Conservation (phyloP, 2,888 invertebrate genomes). For the Diploptera punctata region DNA sequence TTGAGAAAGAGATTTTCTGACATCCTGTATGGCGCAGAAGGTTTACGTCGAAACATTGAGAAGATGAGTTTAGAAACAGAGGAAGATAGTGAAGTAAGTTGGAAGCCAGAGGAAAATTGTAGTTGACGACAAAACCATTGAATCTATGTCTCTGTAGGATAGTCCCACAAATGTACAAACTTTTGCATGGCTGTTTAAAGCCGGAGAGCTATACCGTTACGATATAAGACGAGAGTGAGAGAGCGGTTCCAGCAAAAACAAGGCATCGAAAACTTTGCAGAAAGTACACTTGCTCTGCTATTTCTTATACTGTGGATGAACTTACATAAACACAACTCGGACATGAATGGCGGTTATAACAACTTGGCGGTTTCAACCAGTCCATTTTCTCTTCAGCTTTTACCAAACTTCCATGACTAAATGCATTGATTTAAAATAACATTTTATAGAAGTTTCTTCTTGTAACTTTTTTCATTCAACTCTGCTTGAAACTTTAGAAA, state of each 20-base stretch:
- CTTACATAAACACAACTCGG: no score
- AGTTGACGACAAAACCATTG: constrained; percentile 2
- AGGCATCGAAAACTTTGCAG: background rate
- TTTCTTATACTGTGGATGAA: no score
- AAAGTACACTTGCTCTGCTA: background rate
- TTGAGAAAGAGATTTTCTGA: no score
- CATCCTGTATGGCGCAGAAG: no score
- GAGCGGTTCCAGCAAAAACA: background rate
- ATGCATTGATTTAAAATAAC: background rate
- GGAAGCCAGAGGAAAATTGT: background rate
- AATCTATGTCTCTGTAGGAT: no score
- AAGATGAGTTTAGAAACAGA: no score
- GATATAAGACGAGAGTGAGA: no score
- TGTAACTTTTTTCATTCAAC: background rate
- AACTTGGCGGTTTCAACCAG: no score
- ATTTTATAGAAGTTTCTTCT: background rate
- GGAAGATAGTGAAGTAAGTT: background rate
- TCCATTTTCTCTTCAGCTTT: no score
- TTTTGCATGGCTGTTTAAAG: constrained; percentile 2
- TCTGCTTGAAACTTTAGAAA: no score
- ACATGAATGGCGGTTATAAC: no score
- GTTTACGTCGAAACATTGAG: no score
- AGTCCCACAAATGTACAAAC: constrained; percentile 9
- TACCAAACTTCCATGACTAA: background rate
- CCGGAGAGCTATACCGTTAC: background rate